phyloP scores from a whole-genome alignment of 1,140 invertebrate genomes.

The Aphis craccivora region DNA sequence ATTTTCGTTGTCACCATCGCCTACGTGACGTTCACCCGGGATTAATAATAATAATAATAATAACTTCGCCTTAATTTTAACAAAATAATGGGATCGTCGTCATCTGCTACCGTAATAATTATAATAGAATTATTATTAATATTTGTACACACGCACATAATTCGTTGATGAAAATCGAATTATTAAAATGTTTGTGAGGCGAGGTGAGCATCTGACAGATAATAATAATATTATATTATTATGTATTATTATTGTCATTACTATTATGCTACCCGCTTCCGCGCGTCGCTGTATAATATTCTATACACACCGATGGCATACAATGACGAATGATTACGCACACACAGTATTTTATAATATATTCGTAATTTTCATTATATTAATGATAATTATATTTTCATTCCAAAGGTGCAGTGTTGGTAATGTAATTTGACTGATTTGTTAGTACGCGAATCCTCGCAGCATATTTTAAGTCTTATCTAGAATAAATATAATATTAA shows the following conservation, averaged over 20 bases:
- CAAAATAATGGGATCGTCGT: slow-evolving; percentile 12
- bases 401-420: background rate
- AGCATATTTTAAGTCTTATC: slow-evolving; percentile 17
- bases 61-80: background rate
- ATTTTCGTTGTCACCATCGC: background rate
- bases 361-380: slow-evolving; percentile 36
- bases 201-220: background rate
- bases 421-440: slow-evolving; percentile 37
- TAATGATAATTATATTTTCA: slow-evolving; percentile 34
- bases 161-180: slow-evolving; percentile 28
- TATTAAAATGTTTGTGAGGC: slow-evolving; percentile 25
- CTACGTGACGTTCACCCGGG: slow-evolving; percentile 2
- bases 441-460: background rate
- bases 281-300: background rate
- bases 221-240: slow-evolving; percentile 16
- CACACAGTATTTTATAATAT: slow-evolving; percentile 1
- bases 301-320: background rate
- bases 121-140: slow-evolving; percentile 42
- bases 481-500: background rate
- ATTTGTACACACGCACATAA: background rate
- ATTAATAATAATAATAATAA: background rate
- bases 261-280: background rate
- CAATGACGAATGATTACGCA: slow-evolving; percentile 41
- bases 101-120: background rate
- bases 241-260: slow-evolving; percentile 12